Conservation (phyloP, 2,888 invertebrate species). For the Cordilura impudica region DNA sequence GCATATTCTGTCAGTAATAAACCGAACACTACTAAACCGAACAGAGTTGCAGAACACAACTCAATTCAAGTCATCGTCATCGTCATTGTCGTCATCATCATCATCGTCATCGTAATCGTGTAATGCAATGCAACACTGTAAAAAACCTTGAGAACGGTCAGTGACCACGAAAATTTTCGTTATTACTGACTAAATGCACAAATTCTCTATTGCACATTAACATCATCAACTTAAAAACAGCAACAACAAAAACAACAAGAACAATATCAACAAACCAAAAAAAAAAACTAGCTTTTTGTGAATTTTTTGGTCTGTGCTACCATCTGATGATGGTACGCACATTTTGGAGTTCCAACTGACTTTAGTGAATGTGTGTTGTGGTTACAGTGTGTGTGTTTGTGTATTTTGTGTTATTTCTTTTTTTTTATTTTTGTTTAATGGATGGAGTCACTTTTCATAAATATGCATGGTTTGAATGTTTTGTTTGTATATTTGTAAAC, state of each 20-base stretch:
- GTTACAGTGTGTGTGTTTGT: neutral
- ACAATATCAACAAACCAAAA: constrained; percentile 10
- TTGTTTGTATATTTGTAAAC: neutral
- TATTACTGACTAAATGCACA: constrained; percentile 66
- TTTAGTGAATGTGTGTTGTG: neutral
- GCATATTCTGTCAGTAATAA: constrained; percentile 42
- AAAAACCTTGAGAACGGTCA: constrained; percentile 76
- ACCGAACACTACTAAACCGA: neutral
- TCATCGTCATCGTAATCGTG: neutral
- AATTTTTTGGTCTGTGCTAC: constrained; percentile 33
- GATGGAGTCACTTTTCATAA: constrained; percentile 51
- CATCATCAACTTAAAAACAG: constrained; percentile 12
- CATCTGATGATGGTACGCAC: constrained; percentile 29
- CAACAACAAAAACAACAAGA: neutral
- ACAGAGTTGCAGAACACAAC: neutral
- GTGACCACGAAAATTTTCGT: constrained; percentile 71
- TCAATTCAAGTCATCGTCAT: neutral
- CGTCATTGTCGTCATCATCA: neutral
- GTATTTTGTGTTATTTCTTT: neutral
- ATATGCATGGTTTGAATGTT: constrained; percentile 40
- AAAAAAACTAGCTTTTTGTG: constrained; percentile 12
- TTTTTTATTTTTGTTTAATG: constrained; percentile 23
- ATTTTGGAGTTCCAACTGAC: constrained; percentile 19
- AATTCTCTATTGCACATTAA: constrained; percentile 69
- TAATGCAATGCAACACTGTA: constrained; percentile 66